Evolutionary conservation across 2,888 invertebrate genomes (phyloP).

Genomic region (Lutraria lutraria): DNA sequence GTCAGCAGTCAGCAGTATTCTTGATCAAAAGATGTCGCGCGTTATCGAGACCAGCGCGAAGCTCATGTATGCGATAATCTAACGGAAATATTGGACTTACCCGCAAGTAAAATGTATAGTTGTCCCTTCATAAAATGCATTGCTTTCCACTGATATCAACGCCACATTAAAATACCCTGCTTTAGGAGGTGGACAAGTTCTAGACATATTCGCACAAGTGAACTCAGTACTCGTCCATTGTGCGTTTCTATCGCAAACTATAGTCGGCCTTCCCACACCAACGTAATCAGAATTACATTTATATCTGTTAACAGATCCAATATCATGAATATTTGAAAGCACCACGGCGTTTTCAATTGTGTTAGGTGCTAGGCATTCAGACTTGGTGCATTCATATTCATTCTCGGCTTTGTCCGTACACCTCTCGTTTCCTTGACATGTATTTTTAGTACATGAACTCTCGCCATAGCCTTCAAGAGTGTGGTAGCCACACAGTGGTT

Average conservation of each 20-base stretch:
- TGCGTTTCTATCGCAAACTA: neutral
- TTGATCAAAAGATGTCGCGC: too few species aligned
- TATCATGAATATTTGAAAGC: neutral
- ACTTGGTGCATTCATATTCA: neutral
- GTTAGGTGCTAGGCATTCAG: neutral
- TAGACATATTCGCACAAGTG: neutral
- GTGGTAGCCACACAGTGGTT: neutral
- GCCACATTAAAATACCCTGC: too few species aligned
- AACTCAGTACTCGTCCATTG: neutral
- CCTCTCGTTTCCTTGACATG: neutral
- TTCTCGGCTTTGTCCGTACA: neutral
- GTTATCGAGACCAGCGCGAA: too few species aligned
- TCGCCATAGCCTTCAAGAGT: neutral
- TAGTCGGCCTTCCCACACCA: neutral
- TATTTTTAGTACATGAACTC: neutral
- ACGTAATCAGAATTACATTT: neutral
- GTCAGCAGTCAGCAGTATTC: too few species aligned
- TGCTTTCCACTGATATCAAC: too few species aligned
- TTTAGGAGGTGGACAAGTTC: neutral
- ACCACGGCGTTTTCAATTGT: neutral
- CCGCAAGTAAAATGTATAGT: too few species aligned
- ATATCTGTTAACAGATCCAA: neutral
- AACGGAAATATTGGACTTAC: too few species aligned
- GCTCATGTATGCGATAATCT: too few species aligned
- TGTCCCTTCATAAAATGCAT: too few species aligned